Base-by-base conservation (phyloP, 2,113 vertebrate genomes). In the Spilogale gracilis region DNA sequence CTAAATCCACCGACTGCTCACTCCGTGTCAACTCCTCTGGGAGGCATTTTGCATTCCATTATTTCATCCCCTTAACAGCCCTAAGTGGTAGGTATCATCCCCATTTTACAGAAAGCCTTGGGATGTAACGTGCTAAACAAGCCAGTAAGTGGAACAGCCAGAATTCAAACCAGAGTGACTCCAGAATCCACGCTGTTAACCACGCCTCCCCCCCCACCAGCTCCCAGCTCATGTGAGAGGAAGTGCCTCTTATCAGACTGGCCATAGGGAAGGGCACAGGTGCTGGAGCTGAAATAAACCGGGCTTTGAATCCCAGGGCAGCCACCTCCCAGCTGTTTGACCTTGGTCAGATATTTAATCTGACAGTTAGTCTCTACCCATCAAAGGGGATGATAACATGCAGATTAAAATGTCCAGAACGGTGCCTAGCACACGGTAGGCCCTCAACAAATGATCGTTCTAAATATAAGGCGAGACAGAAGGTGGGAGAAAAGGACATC, bases 131-230 rank as follows among this genome's bases (percentile, higher is more conserved):
- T 94, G 56, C 69, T 69, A 60, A 94, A 48, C 50, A 86, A 69
- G 76, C 38, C 71, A 78, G 73, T 58, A 73, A 63, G 54, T 11
- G 30, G 16, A 89, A 25, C 52, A 56, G 69, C 58, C 60, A 61
- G 78, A 86, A 94, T 56, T 84, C 85, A 97, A 91, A 78, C 76
- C 63, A 32, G 63, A 63, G 65, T 92, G 65, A 93, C 85, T 80
- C 43, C 61, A 90, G 80, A 84, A 87, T 3, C 45, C 50, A 27
- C 20, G 9, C 61, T 61, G 25, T 45, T 54, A 93, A 67, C 32
- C 61, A 58, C 17, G 54, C 32, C 25, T 78, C 43, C 69, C 61
- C 61, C 12, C 30, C 38, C 50, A 78, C 54, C n/a, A 54, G 58
- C 50, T 20, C 45, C 74, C 45, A 78, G 74, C 7, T 13, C 45